These are phyloP conservation scores for Cybosia mesomella DNA, from an alignment of 2,888 invertebrate genomes.

Conservation along the genomic window DNA sequence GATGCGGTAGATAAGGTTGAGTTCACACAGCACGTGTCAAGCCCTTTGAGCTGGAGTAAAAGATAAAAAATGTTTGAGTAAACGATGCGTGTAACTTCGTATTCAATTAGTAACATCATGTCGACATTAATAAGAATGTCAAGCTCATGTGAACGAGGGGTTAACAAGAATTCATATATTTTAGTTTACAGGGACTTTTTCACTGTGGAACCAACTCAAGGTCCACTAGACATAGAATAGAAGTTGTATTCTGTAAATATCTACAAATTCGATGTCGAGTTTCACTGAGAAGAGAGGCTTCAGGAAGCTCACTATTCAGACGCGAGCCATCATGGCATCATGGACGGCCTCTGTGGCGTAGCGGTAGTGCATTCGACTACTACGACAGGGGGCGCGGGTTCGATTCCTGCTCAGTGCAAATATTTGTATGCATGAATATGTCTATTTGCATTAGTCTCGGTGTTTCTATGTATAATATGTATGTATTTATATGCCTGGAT, in stretches of 20 bases:
- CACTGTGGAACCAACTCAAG: neutral
- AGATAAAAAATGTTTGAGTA: slow-evolving; percentile 62
- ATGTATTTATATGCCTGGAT: no score
- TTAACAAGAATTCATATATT: neutral
- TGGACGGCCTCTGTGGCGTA: no score
- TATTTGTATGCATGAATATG: no score
- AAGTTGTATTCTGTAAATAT: neutral
- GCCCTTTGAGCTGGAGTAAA: slow-evolving; percentile 54
- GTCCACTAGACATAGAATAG: neutral
- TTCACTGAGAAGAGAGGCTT: neutral
- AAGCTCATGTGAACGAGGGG: slow-evolving; percentile 24
- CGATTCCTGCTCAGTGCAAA: no score
- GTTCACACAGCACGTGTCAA: slow-evolving; percentile 64
- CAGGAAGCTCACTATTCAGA: neutral
- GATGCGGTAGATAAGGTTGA: slow-evolving; percentile 46
- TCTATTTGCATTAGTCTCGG: no score
- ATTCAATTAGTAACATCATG: slow-evolving; percentile 49
- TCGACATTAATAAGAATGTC: slow-evolving; percentile 24
- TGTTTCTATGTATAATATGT: no score
- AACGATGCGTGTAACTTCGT: slow-evolving; percentile 62
- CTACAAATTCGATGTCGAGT: neutral
- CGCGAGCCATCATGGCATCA: neutral
- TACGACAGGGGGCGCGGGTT: no score
- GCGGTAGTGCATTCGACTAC: no score
- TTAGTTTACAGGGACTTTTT: neutral